Evolutionary conservation across 1,140 invertebrate genomes (phyloP).

Genomic region (Venturia canescens): DNA sequence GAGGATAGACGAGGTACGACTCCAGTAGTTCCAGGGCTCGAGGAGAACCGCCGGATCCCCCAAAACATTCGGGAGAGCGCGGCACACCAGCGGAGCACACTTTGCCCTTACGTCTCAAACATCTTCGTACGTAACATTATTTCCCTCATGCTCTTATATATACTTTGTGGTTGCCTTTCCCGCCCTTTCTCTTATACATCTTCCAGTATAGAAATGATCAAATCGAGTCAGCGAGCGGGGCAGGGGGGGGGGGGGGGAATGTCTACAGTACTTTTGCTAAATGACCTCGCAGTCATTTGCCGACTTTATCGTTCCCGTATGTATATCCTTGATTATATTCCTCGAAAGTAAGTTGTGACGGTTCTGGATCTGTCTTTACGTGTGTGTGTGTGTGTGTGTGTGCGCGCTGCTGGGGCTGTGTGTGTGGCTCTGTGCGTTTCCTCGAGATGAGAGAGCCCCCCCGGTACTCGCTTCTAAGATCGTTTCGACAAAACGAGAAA

Average conservation of each 20-base stretch:
- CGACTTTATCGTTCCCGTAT: slow-evolving; percentile 21
- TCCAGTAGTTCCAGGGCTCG: not conserved
- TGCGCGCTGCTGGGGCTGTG: too few relatives aligned
- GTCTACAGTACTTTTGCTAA: slow-evolving; percentile 2
- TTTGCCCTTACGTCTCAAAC: not conserved
- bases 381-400: too few relatives aligned
- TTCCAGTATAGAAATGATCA: not conserved
- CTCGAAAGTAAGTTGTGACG: not conserved
- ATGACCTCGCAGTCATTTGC: slow-evolving; percentile 24
- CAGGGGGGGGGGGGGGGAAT: not conserved
- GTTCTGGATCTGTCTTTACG: not conserved
- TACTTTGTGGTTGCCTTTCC: not conserved
- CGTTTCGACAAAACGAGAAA: slow-evolving; percentile 20
- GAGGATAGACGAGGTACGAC: not conserved
- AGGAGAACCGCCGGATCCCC: not conserved
- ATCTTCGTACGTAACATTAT: slow-evolving; percentile 20
- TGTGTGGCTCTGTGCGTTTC: too few relatives aligned
- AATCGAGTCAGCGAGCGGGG: not conserved
- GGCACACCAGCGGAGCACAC: not conserved
- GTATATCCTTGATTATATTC: slow-evolving; percentile 17
- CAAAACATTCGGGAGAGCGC: not conserved
- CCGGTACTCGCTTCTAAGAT: too few relatives aligned
- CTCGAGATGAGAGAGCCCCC: not conserved
- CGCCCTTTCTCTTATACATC: not conserved
- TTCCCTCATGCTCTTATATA: not conserved